phyloP scores from a whole-genome alignment of 2,113 vertebrate genomes.

The Nestor notabilis region DNA sequence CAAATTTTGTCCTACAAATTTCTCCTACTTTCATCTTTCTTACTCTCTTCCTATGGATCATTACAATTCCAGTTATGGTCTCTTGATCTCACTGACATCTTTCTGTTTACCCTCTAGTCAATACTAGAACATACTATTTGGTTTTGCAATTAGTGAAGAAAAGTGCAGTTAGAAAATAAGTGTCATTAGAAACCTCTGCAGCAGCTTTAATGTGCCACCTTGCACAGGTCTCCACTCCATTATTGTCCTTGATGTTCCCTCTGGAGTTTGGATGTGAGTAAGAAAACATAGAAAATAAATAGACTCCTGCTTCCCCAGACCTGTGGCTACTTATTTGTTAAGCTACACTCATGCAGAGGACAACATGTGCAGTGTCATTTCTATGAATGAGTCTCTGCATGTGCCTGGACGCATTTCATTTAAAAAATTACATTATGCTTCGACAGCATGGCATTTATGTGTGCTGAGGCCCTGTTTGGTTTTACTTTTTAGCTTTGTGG shows the following conservation, averaged over 20 bases:
- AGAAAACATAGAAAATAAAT: not conserved
- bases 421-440: not conserved
- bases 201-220: not conserved
- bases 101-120: not conserved
- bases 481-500: not conserved
- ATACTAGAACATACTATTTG: not conserved
- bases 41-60: not conserved
- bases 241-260: not conserved
- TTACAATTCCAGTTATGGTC: not conserved
- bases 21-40: not conserved
- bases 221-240: not conserved
- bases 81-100: not conserved
- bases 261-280: not conserved
- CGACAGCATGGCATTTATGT: not conserved
- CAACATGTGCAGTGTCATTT: not conserved
- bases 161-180: not conserved
- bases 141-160: not conserved
- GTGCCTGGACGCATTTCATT: not conserved
- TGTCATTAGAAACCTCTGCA: not conserved
- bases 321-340: not conserved
- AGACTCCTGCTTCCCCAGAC: fast-evolving
- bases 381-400: not conserved
- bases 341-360: not conserved
- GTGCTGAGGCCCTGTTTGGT: not conserved
- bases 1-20: not conserved